Percentiles rank a stretch among this genome's conserved stretches.
Evolutionary conservation across 2,113 vertebrate species (phyloP).

Genomic region (Rissa tridactyla): DNA sequence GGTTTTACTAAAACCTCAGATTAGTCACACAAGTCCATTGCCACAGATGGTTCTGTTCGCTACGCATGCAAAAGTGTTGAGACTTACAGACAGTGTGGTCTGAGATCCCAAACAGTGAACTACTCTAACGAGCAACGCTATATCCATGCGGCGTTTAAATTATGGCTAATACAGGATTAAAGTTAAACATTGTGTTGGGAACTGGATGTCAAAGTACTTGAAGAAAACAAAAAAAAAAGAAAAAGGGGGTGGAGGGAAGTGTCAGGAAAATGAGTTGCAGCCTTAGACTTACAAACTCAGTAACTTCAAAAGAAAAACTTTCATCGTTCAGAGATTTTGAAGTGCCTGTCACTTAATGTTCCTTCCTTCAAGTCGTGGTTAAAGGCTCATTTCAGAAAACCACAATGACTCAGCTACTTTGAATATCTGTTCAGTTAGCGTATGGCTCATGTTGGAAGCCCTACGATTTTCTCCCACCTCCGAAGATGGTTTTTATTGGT

Average conservation of each 20-base stretch:
- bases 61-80: rapidly evolving
- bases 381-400: slow-evolving; percentile 9
- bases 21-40: not conserved
- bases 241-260: rapidly evolving
- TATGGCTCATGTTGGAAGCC: slow-evolving; percentile 17
- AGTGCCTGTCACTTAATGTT: not conserved
- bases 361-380: not conserved
- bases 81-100: not conserved
- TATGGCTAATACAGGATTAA: not conserved
- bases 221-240: not conserved
- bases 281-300: not conserved
- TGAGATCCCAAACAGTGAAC: not conserved
- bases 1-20: not conserved
- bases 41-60: rapidly evolving
- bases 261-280: not conserved
- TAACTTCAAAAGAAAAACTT: not conserved
- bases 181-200: not conserved
- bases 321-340: not conserved
- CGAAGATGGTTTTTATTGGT: not conserved
- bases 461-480: not conserved
- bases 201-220: not conserved
- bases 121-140: not conserved
- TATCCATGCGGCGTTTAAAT: not conserved
- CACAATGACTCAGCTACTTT: not conserved
- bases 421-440: not conserved